Conservation (phyloP, 1,140 invertebrate species). For the Drosophila pallidifrons region DNA sequence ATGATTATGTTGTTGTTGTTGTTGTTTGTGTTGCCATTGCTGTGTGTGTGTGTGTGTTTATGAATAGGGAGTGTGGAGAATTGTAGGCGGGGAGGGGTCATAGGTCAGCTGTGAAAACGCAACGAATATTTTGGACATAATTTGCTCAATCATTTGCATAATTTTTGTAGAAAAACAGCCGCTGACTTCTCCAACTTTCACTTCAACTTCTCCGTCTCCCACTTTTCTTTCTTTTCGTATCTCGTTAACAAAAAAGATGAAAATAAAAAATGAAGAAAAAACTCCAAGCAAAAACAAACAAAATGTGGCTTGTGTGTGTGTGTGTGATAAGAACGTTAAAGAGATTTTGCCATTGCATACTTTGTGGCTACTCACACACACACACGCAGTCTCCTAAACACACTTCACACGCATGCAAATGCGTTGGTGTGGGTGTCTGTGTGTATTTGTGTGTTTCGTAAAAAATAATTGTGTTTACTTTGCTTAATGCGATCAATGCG, state of each 20-base stretch:
- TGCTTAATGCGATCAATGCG: constrained; percentile 75
- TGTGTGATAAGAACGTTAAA: constrained; percentile 63
- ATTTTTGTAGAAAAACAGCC: constrained; percentile 70
- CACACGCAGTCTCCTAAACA: constrained; percentile 1
- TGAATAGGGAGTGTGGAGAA: not conserved
- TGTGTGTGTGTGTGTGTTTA: not conserved
- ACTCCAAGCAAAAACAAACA: constrained; percentile 71
- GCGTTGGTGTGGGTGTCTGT: not conserved
- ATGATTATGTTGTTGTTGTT: constrained; percentile 32
- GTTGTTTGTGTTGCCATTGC: not conserved
- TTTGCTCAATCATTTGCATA: constrained; percentile 82
- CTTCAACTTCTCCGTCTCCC: not conserved
- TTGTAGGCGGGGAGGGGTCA: constrained; percentile 24
- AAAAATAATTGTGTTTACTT: constrained; percentile 82
- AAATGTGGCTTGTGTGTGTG: constrained; percentile 32
- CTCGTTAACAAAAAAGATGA: constrained; percentile 66
- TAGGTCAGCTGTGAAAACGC: constrained; percentile 56
- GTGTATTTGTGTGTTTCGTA: constrained; percentile 20
- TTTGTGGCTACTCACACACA: constrained; percentile 48
- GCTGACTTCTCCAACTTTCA: constrained; percentile 22
- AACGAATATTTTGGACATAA: constrained; percentile 70
- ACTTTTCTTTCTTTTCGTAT: constrained; percentile 44
- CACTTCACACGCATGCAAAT: constrained; percentile 6
- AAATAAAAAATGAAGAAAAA: constrained; percentile 34
- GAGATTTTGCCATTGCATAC: constrained; percentile 64